These are phyloP conservation scores for Leptoclinus maculatus DNA, from an alignment of 2,797 vertebrate species.

Conservation along the genomic window DNA sequence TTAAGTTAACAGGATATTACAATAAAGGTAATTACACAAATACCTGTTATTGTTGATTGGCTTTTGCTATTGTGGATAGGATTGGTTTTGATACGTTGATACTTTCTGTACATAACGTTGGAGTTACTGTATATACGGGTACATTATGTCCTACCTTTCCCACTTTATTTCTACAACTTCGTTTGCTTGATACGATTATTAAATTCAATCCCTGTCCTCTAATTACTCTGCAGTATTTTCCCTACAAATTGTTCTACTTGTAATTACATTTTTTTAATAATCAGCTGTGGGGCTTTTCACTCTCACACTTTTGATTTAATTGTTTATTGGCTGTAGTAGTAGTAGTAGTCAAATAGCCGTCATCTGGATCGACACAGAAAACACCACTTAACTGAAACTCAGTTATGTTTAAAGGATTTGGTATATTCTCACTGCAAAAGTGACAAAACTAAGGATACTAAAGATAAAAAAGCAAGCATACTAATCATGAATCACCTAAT, in stretches of 20 bases:
- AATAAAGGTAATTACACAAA: conserved; percentile 1
- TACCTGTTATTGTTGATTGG: conserved; percentile 9
- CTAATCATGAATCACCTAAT: not conserved
- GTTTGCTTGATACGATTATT: not conserved
- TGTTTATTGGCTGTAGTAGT: not conserved
- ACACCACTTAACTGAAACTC: not conserved
- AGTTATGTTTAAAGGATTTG: not conserved
- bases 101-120: not conserved
- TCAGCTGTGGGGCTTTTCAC: not conserved
- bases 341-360: not conserved
- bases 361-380: not conserved
- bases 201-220: not conserved
- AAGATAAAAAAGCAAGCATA: not conserved
- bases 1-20: conserved; percentile 6
- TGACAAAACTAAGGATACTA: not conserved
- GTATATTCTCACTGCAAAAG: not conserved
- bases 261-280: conserved; percentile 12
- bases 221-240: not conserved
- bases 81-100: not conserved
- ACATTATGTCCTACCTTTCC: not conserved
- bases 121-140: not conserved
- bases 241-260: not conserved
- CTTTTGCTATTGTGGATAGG: not conserved
- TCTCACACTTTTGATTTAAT: not conserved
- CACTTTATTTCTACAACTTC: conserved; percentile 2